Conservation (phyloP, 2,888 invertebrate genomes). For the Abrostola triplasia region DNA sequence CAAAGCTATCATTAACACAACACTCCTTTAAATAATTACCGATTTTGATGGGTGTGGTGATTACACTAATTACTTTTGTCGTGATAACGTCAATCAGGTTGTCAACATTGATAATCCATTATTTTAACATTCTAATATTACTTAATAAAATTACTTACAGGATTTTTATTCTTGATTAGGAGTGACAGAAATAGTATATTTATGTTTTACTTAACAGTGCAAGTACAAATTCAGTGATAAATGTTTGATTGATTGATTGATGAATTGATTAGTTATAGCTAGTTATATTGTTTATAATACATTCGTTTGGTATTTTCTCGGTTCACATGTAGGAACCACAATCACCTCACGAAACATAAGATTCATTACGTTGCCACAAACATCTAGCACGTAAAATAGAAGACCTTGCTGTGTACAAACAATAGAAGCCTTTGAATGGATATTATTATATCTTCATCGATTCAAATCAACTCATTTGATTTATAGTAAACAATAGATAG, state of each 20-base stretch:
- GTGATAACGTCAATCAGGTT: constrained; percentile 44
- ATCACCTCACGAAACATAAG: too few species aligned
- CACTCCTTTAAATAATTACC: constrained; percentile 32
- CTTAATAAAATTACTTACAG: constrained; percentile 10
- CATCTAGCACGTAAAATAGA: too few species aligned
- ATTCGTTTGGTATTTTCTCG: too few species aligned
- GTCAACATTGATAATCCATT: constrained; percentile 25
- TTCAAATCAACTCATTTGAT: too few species aligned
- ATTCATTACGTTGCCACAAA: too few species aligned
- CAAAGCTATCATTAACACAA: constrained; percentile 44
- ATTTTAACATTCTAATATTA: constrained; percentile 11
- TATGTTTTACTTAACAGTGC: constrained; percentile 5
- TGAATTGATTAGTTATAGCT: too few species aligned
- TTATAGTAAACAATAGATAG: constrained; percentile 12
- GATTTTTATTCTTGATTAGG: neutral
- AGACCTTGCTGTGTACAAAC: too few species aligned
- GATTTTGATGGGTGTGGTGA: constrained; percentile 32
- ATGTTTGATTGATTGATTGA: too few species aligned
- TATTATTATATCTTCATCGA: too few species aligned
- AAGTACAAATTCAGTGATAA: neutral
- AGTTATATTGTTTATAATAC: too few species aligned
- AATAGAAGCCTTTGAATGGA: too few species aligned
- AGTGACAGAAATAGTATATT: constrained; percentile 9
- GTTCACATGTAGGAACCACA: too few species aligned
- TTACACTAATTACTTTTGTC: constrained; percentile 47